These are phyloP conservation scores for Mylabris phalerata DNA, from an alignment of 1,140 invertebrate genomes.

Conservation along the genomic window DNA sequence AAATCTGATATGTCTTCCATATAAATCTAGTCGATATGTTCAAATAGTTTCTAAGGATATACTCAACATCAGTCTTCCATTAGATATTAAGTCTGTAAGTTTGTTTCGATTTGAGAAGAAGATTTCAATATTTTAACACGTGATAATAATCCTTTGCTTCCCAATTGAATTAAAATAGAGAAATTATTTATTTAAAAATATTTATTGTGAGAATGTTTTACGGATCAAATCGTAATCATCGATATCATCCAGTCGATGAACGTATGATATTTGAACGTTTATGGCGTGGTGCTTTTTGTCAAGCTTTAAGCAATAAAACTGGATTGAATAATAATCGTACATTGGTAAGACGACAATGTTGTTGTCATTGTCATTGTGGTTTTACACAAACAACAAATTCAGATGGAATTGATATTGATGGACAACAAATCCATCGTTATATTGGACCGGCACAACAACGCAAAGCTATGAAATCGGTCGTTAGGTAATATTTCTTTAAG, in stretches of 20 bases:
- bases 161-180: background rate
- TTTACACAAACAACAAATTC: slow-evolving; percentile 23
- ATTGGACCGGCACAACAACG: slow-evolving; percentile 31
- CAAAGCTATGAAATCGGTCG: slow-evolving; percentile 50
- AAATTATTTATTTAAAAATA: too few relatives aligned
- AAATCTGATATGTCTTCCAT: slow-evolving; percentile 44
- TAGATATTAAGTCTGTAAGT: slow-evolving; percentile 17
- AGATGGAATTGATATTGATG: too few relatives aligned
- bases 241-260: slow-evolving; percentile 45
- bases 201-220: slow-evolving; percentile 22
- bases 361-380: slow-evolving; percentile 39
- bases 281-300: slow-evolving; percentile 53
- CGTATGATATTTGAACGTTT: slow-evolving; percentile 53
- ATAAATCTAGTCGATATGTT: background rate
- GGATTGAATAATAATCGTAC: slow-evolving; percentile 29
- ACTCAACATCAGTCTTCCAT: too few relatives aligned
- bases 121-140: slow-evolving; percentile 2
- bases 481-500: slow-evolving; percentile 46
- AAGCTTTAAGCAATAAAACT: slow-evolving; percentile 39
- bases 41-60: slow-evolving; percentile 6
- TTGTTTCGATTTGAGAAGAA: slow-evolving; percentile 23
- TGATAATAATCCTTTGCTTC: slow-evolving; percentile 22
- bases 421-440: background rate
- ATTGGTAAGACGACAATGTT: slow-evolving; percentile 39
- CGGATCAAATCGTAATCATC: slow-evolving; percentile 21